Evolutionary conservation across 1,140 invertebrate genomes (phyloP).

Genomic region (Halesus radiatus): DNA sequence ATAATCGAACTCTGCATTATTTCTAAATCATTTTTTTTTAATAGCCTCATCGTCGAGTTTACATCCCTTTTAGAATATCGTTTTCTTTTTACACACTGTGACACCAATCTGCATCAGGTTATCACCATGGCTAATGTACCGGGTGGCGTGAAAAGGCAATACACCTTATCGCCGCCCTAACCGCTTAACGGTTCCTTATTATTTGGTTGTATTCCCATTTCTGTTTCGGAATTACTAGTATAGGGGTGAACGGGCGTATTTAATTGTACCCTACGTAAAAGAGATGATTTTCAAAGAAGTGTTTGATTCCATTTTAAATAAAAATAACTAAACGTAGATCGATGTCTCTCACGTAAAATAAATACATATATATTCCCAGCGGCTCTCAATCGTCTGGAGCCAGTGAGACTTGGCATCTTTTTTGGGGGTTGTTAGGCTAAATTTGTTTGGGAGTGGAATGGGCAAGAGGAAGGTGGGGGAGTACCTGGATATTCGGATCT

Average conservation of each 20-base stretch:
- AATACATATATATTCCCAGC: too few species aligned
- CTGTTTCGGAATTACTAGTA: constrained; percentile 4
- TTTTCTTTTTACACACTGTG: not conserved
- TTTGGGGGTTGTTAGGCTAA: too few species aligned
- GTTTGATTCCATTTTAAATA: too few species aligned
- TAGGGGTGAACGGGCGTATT: not conserved
- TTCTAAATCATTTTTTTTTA: not conserved
- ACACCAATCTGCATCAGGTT: not conserved
- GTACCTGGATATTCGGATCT: too few species aligned
- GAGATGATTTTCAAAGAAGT: too few species aligned
- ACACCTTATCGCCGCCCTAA: constrained; percentile 5
- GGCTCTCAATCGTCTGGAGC: too few species aligned
- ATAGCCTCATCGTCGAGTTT: not conserved
- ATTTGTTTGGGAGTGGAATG: too few species aligned
- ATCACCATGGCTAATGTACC: not conserved
- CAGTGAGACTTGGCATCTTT: too few species aligned
- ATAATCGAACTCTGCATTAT: too few species aligned
- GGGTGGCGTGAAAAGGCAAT: constrained; percentile 1
- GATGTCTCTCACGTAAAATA: too few species aligned
- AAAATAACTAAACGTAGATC: too few species aligned
- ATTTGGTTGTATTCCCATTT: constrained; percentile 29
- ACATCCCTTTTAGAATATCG: not conserved
- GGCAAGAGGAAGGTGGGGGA: too few species aligned
- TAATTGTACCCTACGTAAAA: not conserved
- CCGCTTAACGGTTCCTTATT: constrained; percentile 22